Conservation (phyloP, 2,888 invertebrate species). For the Phragmatobia fuliginosa region DNA sequence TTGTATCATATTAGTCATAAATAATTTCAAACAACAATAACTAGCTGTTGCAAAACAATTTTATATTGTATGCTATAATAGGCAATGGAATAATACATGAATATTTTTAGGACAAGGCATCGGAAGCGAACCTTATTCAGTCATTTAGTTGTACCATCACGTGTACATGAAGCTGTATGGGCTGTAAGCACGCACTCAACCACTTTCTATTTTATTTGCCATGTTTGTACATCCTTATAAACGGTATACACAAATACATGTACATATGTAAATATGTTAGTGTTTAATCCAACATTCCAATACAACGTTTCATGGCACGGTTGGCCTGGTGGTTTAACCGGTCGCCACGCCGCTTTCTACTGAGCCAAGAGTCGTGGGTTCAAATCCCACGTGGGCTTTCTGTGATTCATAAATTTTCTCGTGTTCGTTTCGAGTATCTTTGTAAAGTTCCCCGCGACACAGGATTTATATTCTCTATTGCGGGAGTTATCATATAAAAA, state of each 20-base stretch:
- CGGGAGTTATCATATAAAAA: too few species aligned
- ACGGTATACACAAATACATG: conserved; percentile 22
- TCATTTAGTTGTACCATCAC: conserved; percentile 40
- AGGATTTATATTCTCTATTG: too few species aligned
- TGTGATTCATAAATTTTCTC: too few species aligned
- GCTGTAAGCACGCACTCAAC: conserved; percentile 26
- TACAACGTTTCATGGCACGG: too few species aligned
- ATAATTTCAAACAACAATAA: not conserved
- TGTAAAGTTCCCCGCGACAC: too few species aligned
- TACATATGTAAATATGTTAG: not conserved
- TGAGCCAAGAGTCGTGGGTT: too few species aligned
- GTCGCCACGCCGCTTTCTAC: too few species aligned
- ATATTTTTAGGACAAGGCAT: conserved; percentile 18
- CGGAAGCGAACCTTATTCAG: conserved; percentile 32
- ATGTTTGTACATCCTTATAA: conserved; percentile 28
- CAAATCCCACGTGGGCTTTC: too few species aligned
- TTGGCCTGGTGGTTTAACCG: too few species aligned
- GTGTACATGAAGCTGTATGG: conserved; percentile 27
- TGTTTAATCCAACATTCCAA: too few species aligned
- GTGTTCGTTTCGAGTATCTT: too few species aligned
- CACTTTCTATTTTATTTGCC: conserved; percentile 63
- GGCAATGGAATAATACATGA: conserved; percentile 6
- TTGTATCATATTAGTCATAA: not conserved
- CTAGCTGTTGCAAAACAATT: conserved; percentile 4
- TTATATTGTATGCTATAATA: conserved; percentile 4